Percentiles rank a stretch among this genome's conserved stretches.
Conservation (phyloP, 2,888 invertebrate genomes). For the Quadroppia sp. region DNA sequence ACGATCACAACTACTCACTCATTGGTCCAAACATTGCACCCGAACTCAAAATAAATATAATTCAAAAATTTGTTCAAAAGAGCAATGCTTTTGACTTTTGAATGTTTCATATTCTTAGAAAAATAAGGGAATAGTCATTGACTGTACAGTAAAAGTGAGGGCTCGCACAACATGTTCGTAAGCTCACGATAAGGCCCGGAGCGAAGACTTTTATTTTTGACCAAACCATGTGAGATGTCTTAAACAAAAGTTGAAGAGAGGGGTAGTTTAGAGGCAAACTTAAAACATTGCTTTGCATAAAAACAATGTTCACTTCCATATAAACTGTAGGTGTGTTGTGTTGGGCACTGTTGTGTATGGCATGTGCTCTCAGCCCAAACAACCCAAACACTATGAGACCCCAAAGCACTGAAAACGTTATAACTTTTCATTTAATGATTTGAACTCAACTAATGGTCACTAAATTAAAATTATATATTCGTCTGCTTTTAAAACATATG, state of each 20-base stretch:
- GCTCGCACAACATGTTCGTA: slow-evolving; percentile 16
- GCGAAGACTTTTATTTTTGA: slow-evolving; percentile 24
- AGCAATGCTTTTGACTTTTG: neutral
- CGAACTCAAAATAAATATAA: neutral
- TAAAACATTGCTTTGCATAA: slow-evolving; percentile 32
- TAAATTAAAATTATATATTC: slow-evolving; percentile 27
- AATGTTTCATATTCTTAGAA: slow-evolving; percentile 18
- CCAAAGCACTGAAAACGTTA: slow-evolving; percentile 7
- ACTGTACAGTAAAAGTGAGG: slow-evolving; percentile 2
- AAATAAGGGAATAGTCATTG: slow-evolving; percentile 21
- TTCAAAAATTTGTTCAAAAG: slow-evolving; percentile 11
- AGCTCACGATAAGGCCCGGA: slow-evolving; percentile 32
- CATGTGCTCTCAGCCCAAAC: too few relatives aligned
- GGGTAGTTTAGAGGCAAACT: slow-evolving; percentile 9
- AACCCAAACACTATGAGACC: neutral
- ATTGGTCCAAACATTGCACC: neutral
- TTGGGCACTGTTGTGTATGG: neutral
- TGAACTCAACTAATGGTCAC: slow-evolving; percentile 27
- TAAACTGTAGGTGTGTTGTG: slow-evolving; percentile 28
- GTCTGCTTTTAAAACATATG: neutral
- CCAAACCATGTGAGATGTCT: slow-evolving; percentile 25
- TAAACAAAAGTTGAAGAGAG: slow-evolving; percentile 25
- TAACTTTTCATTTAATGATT: slow-evolving; percentile 26
- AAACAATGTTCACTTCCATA: slow-evolving; percentile 29
- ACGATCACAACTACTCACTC: neutral